Percentiles rank a stretch among this genome's conserved stretches.
Evolutionary conservation across 2,888 invertebrate species (phyloP).

Genomic region (Dryomyza anilis): DNA sequence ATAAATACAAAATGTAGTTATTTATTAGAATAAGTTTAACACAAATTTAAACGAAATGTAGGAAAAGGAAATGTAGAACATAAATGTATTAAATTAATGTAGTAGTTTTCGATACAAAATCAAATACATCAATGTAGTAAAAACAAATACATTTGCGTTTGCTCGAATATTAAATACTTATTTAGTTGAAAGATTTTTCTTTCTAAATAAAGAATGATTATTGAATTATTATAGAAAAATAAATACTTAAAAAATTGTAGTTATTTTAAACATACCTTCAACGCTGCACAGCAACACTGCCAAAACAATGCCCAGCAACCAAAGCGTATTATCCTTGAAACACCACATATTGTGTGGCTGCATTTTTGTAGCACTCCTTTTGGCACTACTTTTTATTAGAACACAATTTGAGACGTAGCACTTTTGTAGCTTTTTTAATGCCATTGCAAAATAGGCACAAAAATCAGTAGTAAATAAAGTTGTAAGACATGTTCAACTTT

Average conservation of each 20-base stretch:
- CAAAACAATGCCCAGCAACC: slow-evolving; percentile 1
- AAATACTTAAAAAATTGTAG: not conserved
- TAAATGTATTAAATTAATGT: too few relatives aligned
- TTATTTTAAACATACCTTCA: slow-evolving; percentile 25
- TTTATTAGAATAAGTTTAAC: too few relatives aligned
- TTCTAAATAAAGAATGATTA: not conserved
- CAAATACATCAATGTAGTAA: too few relatives aligned
- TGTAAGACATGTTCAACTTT: not conserved
- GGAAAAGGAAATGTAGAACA: too few relatives aligned
- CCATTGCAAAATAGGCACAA: not conserved
- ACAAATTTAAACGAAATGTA: too few relatives aligned
- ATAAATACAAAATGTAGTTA: too few relatives aligned
- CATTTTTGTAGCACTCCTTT: slow-evolving; percentile 31
- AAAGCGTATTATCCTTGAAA: slow-evolving; percentile 5
- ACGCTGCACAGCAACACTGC: slow-evolving; percentile 20
- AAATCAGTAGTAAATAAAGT: not conserved
- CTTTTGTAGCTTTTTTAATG: not conserved
- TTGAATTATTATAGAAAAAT: not conserved
- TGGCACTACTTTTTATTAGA: slow-evolving; percentile 12
- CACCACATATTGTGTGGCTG: slow-evolving; percentile 1
- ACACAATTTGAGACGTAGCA: not conserved
- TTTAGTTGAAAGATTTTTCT: not conserved
- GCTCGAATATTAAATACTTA: too few relatives aligned
- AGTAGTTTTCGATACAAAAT: too few relatives aligned
- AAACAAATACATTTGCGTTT: too few relatives aligned